A percentile compares a stretch with the other conserved stretches of the same genome.
phyloP scores from a whole-genome alignment of 2,113 vertebrate genomes.

The Nothobranchius furzeri region DNA sequence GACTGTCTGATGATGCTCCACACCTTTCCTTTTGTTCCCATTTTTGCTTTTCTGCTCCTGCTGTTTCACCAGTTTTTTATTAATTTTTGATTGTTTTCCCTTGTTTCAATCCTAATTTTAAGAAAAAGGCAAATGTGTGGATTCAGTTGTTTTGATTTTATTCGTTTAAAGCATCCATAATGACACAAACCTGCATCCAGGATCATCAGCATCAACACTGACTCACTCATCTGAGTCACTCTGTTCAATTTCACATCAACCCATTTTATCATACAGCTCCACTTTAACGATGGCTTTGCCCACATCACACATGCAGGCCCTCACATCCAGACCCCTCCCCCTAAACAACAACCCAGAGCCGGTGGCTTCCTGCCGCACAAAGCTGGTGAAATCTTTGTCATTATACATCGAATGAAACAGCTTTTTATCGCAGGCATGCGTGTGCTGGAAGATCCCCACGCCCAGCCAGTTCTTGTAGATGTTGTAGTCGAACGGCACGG shows the following conservation, averaged over 20 bases:
- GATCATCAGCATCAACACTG: background rate
- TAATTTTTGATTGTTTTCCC: background rate
- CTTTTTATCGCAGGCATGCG: conserved; percentile 7
- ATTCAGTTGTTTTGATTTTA: conserved; percentile 8
- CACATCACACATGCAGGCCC: conserved; percentile 61
- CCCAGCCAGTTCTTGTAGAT: conserved; percentile 70
- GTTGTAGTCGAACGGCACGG: conserved; percentile 70
- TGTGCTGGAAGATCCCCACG: conserved; percentile 51
- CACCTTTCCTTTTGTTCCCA: no score
- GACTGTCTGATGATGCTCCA: no score
- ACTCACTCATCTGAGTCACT: no score
- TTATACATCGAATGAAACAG: conserved; percentile 68
- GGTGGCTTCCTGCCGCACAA: conserved; percentile 45
- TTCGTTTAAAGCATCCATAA: conserved; percentile 26
- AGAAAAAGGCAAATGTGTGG: no score
- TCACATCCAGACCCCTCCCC: conserved; percentile 23
- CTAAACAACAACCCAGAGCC: conserved; percentile 39
- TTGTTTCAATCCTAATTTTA: no score
- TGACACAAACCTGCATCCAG: fast-evolving
- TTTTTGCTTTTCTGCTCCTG: no score
- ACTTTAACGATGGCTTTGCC: conserved; percentile 67
- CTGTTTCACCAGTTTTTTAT: background rate
- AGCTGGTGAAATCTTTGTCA: conserved; percentile 29
- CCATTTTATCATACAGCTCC: conserved; percentile 65
- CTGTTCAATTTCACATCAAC: background rate